Evolutionary conservation across 2,888 invertebrate species (phyloP).

Genomic region (Patella depressa): DNA sequence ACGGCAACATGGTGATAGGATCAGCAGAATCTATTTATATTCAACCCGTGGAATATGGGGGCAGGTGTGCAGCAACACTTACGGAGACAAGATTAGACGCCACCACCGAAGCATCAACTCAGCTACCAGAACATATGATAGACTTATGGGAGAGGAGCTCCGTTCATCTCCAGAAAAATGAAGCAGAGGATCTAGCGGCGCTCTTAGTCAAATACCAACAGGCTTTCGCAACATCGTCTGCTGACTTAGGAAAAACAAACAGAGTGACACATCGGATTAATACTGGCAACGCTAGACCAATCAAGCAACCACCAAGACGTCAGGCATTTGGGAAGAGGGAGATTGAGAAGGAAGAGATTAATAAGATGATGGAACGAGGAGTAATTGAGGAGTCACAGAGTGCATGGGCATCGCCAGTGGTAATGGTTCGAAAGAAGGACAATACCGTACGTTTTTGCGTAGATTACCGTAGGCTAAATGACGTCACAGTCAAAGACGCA

Average conservation of each 20-base stretch:
- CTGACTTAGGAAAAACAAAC: constrained; percentile 28
- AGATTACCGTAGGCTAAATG: constrained; percentile 33
- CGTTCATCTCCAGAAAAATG: neutral
- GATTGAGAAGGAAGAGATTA: constrained; percentile 22
- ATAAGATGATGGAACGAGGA: constrained; percentile 16
- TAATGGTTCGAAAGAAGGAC: constrained; percentile 32
- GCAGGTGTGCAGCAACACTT: neutral
- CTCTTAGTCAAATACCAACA: constrained; percentile 23
- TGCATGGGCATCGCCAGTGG: constrained; percentile 33
- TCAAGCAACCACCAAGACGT: constrained; percentile 28
- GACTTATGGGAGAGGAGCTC: constrained; percentile 8
- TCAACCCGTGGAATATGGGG: neutral
- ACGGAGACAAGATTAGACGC: too few relatives aligned
- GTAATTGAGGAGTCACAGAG: constrained; percentile 23
- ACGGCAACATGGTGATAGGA: constrained; percentile 11
- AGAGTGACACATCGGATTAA: constrained; percentile 23
- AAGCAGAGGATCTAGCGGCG: constrained; percentile 8
- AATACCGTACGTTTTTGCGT: constrained; percentile 29
- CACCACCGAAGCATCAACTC: neutral
- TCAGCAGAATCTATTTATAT: constrained; percentile 15
- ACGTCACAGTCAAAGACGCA: constrained; percentile 24
- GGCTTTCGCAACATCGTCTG: constrained; percentile 28
- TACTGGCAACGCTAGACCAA: constrained; percentile 21
- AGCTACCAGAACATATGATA: constrained; percentile 11
- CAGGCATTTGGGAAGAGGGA: constrained; percentile 26